These are phyloP conservation scores for Hesperophylax magnus DNA, from an alignment of 1,140 invertebrate species.

Conservation along the genomic window DNA sequence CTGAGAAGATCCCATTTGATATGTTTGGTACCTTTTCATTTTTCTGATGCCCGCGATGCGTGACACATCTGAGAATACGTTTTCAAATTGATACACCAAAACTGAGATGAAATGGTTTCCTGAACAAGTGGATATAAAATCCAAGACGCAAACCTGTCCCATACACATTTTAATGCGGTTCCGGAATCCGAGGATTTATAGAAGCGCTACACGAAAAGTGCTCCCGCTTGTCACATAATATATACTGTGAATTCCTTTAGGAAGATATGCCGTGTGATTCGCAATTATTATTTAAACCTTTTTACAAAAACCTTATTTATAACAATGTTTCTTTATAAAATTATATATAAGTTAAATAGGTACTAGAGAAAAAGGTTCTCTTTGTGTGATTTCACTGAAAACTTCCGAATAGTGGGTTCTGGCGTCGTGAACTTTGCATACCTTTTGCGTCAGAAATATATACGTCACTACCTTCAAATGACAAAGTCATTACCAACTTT, in stretches of 20 bases:
- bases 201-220: not conserved
- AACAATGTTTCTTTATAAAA: no score
- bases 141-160: not conserved
- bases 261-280: not conserved
- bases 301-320: not conserved
- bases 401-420: no score
- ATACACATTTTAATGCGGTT: conserved; percentile 26
- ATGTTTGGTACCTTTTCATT: not conserved
- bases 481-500: no score
- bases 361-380: no score
- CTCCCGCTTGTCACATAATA: not conserved
- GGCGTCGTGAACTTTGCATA: no score
- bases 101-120: conserved; percentile 28
- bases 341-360: no score
- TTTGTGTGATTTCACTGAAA: no score
- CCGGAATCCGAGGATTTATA: conserved; percentile 21
- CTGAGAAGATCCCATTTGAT: not conserved
- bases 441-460: no score
- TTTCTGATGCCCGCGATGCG: not conserved
- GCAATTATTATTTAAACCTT: not conserved
- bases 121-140: not conserved
- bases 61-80: not conserved
- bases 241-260: not conserved
- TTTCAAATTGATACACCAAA: conserved; percentile 4
- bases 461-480: no score